Base-by-base conservation (phyloP, 2,797 vertebrate genomes). In the Lacerta bilineata region DNA sequence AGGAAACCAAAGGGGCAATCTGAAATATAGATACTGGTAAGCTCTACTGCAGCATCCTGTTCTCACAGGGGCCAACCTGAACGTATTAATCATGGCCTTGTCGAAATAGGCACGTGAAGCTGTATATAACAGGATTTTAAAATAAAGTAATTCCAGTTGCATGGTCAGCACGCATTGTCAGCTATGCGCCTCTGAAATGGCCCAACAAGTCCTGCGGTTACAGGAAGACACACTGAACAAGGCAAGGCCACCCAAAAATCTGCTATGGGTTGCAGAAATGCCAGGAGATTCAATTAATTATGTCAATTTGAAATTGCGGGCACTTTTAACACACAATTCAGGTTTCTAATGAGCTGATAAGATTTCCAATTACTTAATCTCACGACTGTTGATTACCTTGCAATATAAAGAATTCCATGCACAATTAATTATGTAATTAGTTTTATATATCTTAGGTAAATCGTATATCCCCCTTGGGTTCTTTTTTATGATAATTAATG, bases 401-500 rank as follows among this genome's bases (percentile, higher is more conserved):
- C 72, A 72, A 77, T 77, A 77, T 77, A 72, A 78, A 64, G 78
- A 78, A 55, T 55, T 77, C 61, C 61, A n/a, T 39, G n/a, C 41
- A 77, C 61, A 83, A 66, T 82, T 77, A 83, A 72, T 80, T 72
- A 59, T 61, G 25, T 55, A 72, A 77, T 87, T 83, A 83, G 71
- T 83, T 87, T 83, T 82, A 77, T 76, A 33, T 18, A 33, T 76
- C 71, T 83, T 76, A 83, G 83, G 82, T n/a, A 83, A 76, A 82
- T 76, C 29, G 4, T 68, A 27, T 75, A 87, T 87, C 55, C 27
- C 27, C 43, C 72, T 83, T 17, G 8, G 59, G 59, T 66, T 83
- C 71, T 66, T 69, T 69, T 55, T 66, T 75, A 33, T 17, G 74
- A 33, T 75, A 75, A 82, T 87, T 75, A 68, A 83, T 76, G 20